Percentiles rank a stretch among this genome's conserved stretches.
These are phyloP conservation scores for Oxyteleia sp. DNA, from an alignment of 2,888 invertebrate species.

Conservation along the genomic window DNA sequence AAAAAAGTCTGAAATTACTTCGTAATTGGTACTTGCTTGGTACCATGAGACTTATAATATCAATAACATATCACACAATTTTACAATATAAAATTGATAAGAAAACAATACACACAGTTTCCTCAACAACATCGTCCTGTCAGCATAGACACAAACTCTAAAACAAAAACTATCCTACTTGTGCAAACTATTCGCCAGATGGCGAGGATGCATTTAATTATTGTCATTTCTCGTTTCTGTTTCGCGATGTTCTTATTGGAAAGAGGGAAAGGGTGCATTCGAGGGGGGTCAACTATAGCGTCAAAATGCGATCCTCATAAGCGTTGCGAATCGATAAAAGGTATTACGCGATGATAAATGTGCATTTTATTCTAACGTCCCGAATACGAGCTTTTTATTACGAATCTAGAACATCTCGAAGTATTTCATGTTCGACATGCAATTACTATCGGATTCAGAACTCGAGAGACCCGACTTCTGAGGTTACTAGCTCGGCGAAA, in stretches of 20 bases:
- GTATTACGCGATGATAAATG: constrained; percentile 71
- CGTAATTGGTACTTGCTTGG: too few species aligned
- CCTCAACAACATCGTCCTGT: too few species aligned
- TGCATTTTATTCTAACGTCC: constrained; percentile 69
- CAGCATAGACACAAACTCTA: too few species aligned
- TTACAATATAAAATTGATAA: too few species aligned
- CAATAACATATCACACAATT: too few species aligned
- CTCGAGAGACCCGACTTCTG: constrained; percentile 55
- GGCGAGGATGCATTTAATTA: not conserved
- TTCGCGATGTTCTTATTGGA: not conserved
- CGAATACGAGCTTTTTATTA: constrained; percentile 69
- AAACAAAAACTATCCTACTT: too few species aligned
- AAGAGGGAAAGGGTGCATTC: not conserved
- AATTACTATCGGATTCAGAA: constrained; percentile 68
- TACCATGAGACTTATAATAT: too few species aligned
- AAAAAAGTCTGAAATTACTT: too few species aligned
- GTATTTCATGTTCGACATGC: constrained; percentile 72
- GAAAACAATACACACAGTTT: too few species aligned
- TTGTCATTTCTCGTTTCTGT: not conserved
- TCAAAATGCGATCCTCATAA: constrained; percentile 58
- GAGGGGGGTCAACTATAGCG: constrained; percentile 4
- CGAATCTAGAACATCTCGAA: constrained; percentile 68
- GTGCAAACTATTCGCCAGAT: too few species aligned
- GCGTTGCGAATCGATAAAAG: constrained; percentile 66
- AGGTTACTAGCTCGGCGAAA: constrained; percentile 64